Base-by-base conservation (phyloP, 2,888 invertebrate genomes). In the Heliconius charithonia region DNA sequence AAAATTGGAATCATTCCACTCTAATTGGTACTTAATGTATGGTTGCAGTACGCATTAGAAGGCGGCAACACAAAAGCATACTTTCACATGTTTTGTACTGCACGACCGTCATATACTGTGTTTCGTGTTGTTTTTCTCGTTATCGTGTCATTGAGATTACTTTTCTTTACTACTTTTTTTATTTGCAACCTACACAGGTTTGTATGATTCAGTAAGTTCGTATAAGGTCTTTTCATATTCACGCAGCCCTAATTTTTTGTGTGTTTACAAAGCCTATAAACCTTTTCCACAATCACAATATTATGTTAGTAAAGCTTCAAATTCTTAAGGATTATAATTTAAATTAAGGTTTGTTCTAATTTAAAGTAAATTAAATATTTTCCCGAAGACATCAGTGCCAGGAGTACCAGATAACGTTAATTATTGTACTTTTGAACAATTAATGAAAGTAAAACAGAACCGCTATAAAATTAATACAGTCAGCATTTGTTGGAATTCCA, bases 391-490 rank as follows among this genome's bases (percentile, higher is more conserved):
- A 32, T 67, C 32, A 67, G 59, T 19, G 32, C 25, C 25, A 37
- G 67, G 56, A 67, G 32, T 37, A 10, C 59, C 59, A 56, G 56
- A 76, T 41, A 75, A 45, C 45, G 62, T 25, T 45, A 66, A 66
- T 75, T 56, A 51, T 75, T 66, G 19, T 67, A 67, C 67, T 67
- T 56, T 66, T 32, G n/a, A 59, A 67, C 51, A 59, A 59, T 67
- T 67, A 51, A 59, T 67, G 56, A 1, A 75, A 75, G 66, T 75
- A 67, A 71, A 56, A 75, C 65, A 75, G 27, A 75, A 65, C 22
- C 6, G 65, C 27, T 45, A 29, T 22, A 63, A 75, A 75, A 75
- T 75, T 27, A 65, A 65, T 65, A 75, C 51, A 65, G 75, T 75
- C 41, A 65, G 22, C 45, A 51, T 22, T 75, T 45, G n/a, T 25